Evolutionary conservation across 2,888 invertebrate genomes (phyloP), one percentile per base, ranked within the genome.

Genomic region (Cylloceria caligata): DNA sequence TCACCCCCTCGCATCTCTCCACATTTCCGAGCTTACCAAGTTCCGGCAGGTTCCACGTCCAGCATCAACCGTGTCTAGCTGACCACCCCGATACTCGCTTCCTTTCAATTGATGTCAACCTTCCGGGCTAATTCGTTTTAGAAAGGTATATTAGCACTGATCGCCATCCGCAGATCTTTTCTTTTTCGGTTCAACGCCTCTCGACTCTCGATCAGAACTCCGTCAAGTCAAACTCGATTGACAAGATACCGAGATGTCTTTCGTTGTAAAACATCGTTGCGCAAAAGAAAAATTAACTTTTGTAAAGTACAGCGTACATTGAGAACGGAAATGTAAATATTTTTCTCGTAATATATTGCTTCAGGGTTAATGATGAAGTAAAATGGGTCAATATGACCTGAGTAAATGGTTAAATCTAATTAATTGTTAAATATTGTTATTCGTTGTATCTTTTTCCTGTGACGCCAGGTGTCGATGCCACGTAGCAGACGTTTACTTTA

Each of bases 71-170:
- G 42, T 34, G 34, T 73, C 62, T 49, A 24, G 21, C 4, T 36
- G 19, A 62, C 45, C 9, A 19, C 11, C 45, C 52, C 21, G 16
- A 55, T 55, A 34, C n/a, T 27, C 62, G 13, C 7, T 24, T 55
- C 55, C 30, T 30, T 55, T 39, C 52, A 39, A 42, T 55, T 45
- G 65, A 65, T 45, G 52, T 13, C 42, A n/a, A 21, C 49, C 55
- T 55, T 57, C 65, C 65, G 57, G 69, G 71, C 55, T 71, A 75
- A 80, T 75, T 73, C 65, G 57, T 71, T 80, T 64, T 75, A 39
- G 49, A 36, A 75, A 64, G 55, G 49, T 57, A 30, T 71, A 47
- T 57, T 42, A 64, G 55, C 60, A 34, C 19, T 55, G 60, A 47
- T 42, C 34, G 21, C 7, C 9, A 52, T 16, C 47, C 42, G 39